Conservation (phyloP, 2,888 invertebrate species). For the Danaus chrysippus region DNA sequence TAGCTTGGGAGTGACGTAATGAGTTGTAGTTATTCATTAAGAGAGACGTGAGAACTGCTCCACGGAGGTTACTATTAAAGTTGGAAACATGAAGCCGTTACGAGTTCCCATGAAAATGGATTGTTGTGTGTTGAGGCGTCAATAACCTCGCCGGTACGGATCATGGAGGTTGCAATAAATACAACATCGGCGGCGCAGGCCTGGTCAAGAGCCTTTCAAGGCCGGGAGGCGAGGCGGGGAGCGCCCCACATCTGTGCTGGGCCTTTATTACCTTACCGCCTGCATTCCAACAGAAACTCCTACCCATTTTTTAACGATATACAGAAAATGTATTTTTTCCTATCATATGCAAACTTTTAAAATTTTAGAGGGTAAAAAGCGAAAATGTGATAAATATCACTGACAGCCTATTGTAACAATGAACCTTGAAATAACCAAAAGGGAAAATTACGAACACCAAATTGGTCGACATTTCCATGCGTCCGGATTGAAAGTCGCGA, state of each 20-base stretch:
- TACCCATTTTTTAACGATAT: constrained; percentile 3
- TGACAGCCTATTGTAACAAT: not conserved
- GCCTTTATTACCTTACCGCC: constrained; percentile 59
- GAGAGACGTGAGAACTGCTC: constrained; percentile 73
- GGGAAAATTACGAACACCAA: constrained; percentile 63
- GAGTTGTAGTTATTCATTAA: constrained; percentile 73
- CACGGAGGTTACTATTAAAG: constrained; percentile 62
- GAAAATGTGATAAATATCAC: not conserved
- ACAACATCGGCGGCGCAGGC: constrained; percentile 71
- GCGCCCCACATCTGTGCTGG: constrained; percentile 68
- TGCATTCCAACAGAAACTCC: constrained; percentile 56
- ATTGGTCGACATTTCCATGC: constrained; percentile 60
- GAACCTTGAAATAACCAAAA: constrained; percentile 1
- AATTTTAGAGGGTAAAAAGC: constrained; percentile 11
- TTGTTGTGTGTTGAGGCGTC: constrained; percentile 62
- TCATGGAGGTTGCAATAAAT: constrained; percentile 78
- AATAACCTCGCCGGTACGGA: constrained; percentile 77
- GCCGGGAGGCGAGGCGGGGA: constrained; percentile 75
- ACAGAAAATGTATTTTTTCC: not conserved
- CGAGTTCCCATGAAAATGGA: constrained; percentile 59
- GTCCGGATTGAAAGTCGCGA: constrained; percentile 57
- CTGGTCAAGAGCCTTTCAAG: constrained; percentile 80
- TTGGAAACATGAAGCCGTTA: constrained; percentile 44
- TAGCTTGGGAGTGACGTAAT: constrained; percentile 73
- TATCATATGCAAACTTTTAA: constrained; percentile 6